Conservation (phyloP, 2,888 invertebrate species). For the Calliphora vomitoria region DNA sequence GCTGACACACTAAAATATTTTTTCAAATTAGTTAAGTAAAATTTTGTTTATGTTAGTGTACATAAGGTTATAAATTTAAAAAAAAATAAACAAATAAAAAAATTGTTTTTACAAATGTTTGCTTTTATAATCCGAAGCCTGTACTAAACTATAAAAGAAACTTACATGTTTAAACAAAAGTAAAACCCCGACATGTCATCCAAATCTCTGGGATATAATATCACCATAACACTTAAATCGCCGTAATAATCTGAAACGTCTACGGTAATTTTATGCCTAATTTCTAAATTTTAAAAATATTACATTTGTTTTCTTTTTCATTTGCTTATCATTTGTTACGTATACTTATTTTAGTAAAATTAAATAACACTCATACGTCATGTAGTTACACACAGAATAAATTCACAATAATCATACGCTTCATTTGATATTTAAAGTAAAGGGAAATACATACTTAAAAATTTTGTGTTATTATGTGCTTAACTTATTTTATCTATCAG, state of each 20-base stretch:
- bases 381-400: neutral
- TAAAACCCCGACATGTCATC: constrained; percentile 93
- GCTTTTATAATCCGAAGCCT: too few species aligned
- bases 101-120: constrained; percentile 80
- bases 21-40: too few species aligned
- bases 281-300: neutral
- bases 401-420: neutral
- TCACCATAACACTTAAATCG: constrained; percentile 90
- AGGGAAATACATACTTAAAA: too few species aligned
- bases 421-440: neutral
- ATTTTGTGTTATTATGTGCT: too few species aligned
- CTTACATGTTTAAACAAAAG: constrained; percentile 94
- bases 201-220: constrained; percentile 93
- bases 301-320: neutral
- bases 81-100: too few species aligned
- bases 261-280: constrained; percentile 79
- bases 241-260: constrained; percentile 85
- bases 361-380: constrained; percentile 56
- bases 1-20: too few species aligned
- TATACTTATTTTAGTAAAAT: neutral
- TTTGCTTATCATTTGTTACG: neutral
- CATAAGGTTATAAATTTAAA: too few species aligned
- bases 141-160: too few species aligned
- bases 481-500: too few species aligned
- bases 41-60: too few species aligned